These are phyloP conservation scores for Sepiola atlantica DNA, from an alignment of 2,888 invertebrate species.

Conservation along the genomic window DNA sequence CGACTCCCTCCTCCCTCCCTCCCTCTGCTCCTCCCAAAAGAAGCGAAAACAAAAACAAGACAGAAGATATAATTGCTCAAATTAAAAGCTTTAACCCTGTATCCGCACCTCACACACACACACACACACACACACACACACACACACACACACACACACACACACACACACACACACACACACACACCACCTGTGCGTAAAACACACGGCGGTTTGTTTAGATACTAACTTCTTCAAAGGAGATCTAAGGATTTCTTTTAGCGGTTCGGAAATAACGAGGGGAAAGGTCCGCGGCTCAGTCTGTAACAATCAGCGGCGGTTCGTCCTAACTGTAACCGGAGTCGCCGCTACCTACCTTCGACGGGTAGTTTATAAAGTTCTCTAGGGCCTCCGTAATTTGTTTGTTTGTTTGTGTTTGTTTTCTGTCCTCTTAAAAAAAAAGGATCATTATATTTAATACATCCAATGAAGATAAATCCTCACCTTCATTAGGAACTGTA, in stretches of 20 bases:
- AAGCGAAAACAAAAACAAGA: background rate
- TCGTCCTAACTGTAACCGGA: too few species aligned
- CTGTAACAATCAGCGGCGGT: background rate
- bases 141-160: too few species aligned
- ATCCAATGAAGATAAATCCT: too few species aligned
- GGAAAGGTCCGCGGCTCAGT: background rate
- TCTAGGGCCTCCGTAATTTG: too few species aligned
- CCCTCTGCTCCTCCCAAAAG: too few species aligned
- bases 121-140: too few species aligned
- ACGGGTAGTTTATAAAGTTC: too few species aligned
- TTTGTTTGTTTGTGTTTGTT: too few species aligned
- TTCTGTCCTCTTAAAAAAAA: too few species aligned
- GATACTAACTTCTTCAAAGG: background rate
- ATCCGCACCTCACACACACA: background rate
- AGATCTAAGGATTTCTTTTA: background rate
- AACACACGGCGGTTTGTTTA: constrained; percentile 32
- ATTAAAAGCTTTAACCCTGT: background rate
- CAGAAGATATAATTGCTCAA: background rate
- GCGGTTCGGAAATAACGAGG: background rate
- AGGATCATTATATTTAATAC: too few species aligned
- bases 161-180: background rate
- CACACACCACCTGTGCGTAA: background rate
- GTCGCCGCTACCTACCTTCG: too few species aligned
- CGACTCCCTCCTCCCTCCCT: background rate
- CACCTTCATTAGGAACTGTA: too few species aligned